Conservation (phyloP, 2,797 vertebrate species). For the Phataginus tricuspis region DNA sequence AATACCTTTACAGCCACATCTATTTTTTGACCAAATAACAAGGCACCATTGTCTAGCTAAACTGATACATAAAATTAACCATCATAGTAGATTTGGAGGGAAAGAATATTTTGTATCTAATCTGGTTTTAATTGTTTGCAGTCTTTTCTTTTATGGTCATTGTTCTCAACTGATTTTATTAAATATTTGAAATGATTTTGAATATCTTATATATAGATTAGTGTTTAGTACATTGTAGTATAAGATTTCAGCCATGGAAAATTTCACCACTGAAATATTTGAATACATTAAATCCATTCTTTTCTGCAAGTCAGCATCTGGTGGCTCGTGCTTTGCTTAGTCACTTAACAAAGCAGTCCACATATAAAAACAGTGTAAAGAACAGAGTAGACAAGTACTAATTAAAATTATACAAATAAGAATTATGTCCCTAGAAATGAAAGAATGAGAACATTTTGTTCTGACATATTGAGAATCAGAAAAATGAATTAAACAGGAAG, state of each 20-base stretch:
- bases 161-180: neutral
- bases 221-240: neutral
- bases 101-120: neutral
- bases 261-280: neutral
- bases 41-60: neutral
- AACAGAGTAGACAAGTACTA: slow-evolving; percentile 38
- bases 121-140: neutral
- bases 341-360: neutral
- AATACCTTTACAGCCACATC: neutral
- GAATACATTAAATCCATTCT: neutral
- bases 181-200: neutral
- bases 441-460: slow-evolving; percentile 60
- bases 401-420: slow-evolving; percentile 57
- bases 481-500: slow-evolving; percentile 58
- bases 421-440: slow-evolving; percentile 15
- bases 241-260: neutral
- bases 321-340: neutral
- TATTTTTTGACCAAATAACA: neutral
- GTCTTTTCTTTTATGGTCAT: neutral
- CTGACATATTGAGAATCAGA: slow-evolving; percentile 59
- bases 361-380: neutral
- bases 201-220: neutral
- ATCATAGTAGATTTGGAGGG: neutral
- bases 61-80: neutral
- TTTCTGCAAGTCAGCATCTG: neutral